These are phyloP conservation scores for Coleophora flavipennella DNA, from an alignment of 2,888 invertebrate genomes.

Conservation along the genomic window DNA sequence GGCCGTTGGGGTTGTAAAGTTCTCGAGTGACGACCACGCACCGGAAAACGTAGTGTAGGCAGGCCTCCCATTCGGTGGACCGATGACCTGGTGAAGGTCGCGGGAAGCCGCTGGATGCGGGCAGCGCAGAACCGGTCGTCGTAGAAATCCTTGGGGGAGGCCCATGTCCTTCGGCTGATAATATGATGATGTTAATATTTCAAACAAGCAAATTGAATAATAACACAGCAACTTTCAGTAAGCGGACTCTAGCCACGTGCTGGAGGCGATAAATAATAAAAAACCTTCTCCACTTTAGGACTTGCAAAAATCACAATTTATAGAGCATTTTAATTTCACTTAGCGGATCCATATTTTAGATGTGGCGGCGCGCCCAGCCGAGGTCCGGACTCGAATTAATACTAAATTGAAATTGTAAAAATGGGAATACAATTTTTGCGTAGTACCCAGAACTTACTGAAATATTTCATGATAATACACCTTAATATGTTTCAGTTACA, in stretches of 20 bases:
- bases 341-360: constrained; percentile 73
- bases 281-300: constrained; percentile 73
- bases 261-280: constrained; percentile 68
- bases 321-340: constrained; percentile 74
- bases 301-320: constrained; percentile 74
- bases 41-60: too few relatives aligned
- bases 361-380: constrained; percentile 66
- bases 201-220: constrained; percentile 66
- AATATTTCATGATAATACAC: constrained; percentile 55
- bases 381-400: constrained; percentile 67
- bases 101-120: too few relatives aligned
- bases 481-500: constrained; percentile 43
- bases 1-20: too few relatives aligned
- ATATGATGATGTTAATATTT: constrained; percentile 43
- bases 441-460: constrained; percentile 51
- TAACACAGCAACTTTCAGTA: constrained; percentile 64
- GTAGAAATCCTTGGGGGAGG: too few relatives aligned
- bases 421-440: constrained; percentile 72
- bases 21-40: too few relatives aligned
- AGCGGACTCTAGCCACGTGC: constrained; percentile 56
- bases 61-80: too few relatives aligned
- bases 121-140: too few relatives aligned
- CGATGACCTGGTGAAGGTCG: too few relatives aligned
- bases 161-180: constrained; percentile 7
- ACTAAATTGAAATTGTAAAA: constrained; percentile 74